A percentile compares a stretch with the other conserved stretches of the same genome.
phyloP scores from a whole-genome alignment of 1,140 invertebrate genomes.

The Aphelenchoides besseyi region DNA sequence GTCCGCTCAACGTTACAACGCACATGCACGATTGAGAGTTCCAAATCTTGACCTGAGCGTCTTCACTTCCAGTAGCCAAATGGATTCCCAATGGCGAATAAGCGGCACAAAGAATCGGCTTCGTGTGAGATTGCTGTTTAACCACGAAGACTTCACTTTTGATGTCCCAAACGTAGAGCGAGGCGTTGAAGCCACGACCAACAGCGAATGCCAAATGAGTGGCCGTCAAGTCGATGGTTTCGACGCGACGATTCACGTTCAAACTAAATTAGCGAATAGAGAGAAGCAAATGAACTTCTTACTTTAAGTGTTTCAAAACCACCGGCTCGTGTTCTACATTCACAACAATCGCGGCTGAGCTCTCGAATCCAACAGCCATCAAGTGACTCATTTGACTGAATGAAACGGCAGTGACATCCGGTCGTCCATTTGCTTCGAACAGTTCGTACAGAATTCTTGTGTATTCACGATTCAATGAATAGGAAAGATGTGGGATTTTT shows the following conservation, averaged over 20 bases:
- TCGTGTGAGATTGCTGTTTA: conserved; percentile 51
- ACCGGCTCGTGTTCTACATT: background rate
- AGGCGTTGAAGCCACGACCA: conserved; percentile 37
- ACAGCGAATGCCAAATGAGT: conserved; percentile 43
- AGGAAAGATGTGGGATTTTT: background rate
- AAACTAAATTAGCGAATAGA: conserved; percentile 22
- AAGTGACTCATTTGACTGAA: background rate
- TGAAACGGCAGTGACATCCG: conserved; percentile 2
- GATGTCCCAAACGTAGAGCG: conserved; percentile 48
- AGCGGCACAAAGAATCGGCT: conserved; percentile 31
- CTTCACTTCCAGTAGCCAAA: conserved; percentile 46
- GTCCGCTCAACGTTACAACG: conserved; percentile 46
- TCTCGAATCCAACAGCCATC: conserved; percentile 9
- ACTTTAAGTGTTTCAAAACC: conserved; percentile 17
- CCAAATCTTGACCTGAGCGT: conserved; percentile 48
- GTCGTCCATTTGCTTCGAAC: conserved; percentile 16
- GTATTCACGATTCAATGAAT: conserved; percentile 6
- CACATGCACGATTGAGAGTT: conserved; percentile 43
- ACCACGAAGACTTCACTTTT: conserved; percentile 48
- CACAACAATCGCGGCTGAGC: background rate
- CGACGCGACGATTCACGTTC: background rate
- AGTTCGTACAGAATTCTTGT: conserved; percentile 14
- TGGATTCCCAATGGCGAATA: conserved; percentile 47
- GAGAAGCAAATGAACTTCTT: conserved; percentile 18
- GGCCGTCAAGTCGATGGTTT: conserved; percentile 32